A percentile compares a stretch with the other conserved stretches of the same genome.
Conservation (phyloP, 2,113 vertebrate species). For the Pandion haliaetus region DNA sequence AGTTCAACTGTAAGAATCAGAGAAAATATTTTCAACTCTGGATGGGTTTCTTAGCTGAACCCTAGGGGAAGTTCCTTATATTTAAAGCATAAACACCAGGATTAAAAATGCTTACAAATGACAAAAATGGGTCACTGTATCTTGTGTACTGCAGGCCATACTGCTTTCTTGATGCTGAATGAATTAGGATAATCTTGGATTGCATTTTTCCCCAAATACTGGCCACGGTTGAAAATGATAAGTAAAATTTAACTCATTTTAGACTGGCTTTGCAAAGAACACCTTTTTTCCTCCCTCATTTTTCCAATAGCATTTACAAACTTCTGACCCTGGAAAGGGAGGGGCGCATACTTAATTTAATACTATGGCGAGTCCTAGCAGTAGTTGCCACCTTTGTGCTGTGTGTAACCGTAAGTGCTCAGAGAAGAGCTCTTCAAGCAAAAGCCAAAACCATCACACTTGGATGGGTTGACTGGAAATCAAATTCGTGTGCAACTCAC, state of each 20-base stretch:
- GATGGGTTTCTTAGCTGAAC: slow-evolving; percentile 15
- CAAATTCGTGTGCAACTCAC: background rate
- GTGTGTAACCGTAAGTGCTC: background rate
- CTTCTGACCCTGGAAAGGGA: background rate
- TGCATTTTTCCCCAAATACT: slow-evolving; percentile 16
- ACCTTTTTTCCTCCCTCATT: background rate
- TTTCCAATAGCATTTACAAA: background rate
- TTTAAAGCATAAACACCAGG: slow-evolving; percentile 56
- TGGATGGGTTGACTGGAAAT: background rate
- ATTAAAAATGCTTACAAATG: slow-evolving; percentile 61
- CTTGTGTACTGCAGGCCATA: slow-evolving; percentile 45
- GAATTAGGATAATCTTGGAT: slow-evolving; percentile 53
- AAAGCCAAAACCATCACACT: background rate
- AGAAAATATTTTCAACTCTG: slow-evolving; percentile 13
- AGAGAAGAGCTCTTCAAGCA: background rate
- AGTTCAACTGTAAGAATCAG: slow-evolving; percentile 19
- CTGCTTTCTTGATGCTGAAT: slow-evolving; percentile 15
- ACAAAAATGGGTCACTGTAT: slow-evolving; percentile 65
- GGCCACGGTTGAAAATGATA: background rate
- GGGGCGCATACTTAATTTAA: background rate
- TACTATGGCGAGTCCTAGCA: background rate
- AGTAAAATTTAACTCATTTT: background rate
- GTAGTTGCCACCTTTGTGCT: background rate
- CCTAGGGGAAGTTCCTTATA: slow-evolving; percentile 37
- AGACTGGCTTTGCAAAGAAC: background rate